phyloP scores from a whole-genome alignment of 1,140 invertebrate species.

The Pomacea maculata region DNA sequence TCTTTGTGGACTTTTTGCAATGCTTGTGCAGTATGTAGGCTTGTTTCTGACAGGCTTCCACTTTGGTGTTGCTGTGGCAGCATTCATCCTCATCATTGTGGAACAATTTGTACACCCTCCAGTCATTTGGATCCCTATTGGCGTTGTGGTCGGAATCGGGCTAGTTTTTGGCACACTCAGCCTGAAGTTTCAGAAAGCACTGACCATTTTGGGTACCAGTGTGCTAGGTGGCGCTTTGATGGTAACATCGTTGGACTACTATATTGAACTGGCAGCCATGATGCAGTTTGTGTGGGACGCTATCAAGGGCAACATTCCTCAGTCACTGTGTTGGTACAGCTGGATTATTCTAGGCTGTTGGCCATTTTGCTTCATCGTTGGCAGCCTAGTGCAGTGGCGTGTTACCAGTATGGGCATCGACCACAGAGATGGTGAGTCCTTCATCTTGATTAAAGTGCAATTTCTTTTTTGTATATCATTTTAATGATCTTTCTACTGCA shows the following conservation, averaged over 20 bases:
- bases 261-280: conserved; percentile 78
- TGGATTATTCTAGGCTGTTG: conserved; percentile 80
- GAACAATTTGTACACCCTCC: conserved; percentile 61
- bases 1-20: conserved; percentile 80
- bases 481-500: neutral
- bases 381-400: conserved; percentile 75
- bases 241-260: conserved; percentile 78
- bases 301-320: conserved; percentile 63
- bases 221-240: conserved; percentile 81
- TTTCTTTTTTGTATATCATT: neutral
- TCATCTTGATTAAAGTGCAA: conserved; percentile 2
- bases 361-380: conserved; percentile 77
- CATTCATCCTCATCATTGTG: conserved; percentile 66
- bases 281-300: conserved; percentile 76
- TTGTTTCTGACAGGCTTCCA: conserved; percentile 86
- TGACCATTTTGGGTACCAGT: conserved; percentile 80
- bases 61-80: conserved; percentile 74
- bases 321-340: conserved; percentile 77
- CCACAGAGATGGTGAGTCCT: conserved; percentile 65
- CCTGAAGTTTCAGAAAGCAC: conserved; percentile 78
- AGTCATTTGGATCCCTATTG: conserved; percentile 76
- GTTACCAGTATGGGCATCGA: conserved; percentile 78
- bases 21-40: conserved; percentile 83
- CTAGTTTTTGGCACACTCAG: conserved; percentile 78
- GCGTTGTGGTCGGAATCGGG: conserved; percentile 74